A percentile compares a stretch with the other conserved stretches of the same genome.
These are phyloP conservation scores for Alcedo quadribrachys DNA, from an alignment of 2,797 vertebrate species.

Conservation along the genomic window DNA sequence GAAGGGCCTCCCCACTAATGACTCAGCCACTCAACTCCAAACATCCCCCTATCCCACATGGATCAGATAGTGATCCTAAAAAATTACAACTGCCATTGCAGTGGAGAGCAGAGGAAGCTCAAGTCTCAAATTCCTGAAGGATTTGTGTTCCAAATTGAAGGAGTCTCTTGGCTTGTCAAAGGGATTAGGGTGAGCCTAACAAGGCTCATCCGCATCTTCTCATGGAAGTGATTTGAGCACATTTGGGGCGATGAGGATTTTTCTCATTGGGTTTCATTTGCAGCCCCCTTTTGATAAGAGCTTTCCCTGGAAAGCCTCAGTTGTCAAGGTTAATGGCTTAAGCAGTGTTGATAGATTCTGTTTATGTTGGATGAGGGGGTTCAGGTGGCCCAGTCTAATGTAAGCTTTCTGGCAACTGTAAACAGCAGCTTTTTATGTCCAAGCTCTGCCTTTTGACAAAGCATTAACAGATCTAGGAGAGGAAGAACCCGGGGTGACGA, in stretches of 20 bases:
- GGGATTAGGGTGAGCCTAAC: conserved; percentile 49
- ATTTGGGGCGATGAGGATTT: conserved; percentile 16
- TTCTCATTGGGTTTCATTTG: conserved; percentile 33
- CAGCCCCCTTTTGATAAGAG: conserved; percentile 50
- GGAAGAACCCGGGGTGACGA: conserved; percentile 29
- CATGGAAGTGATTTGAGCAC: conserved; percentile 11
- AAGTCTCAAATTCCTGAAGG: background rate
- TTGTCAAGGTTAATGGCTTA: conserved; percentile 76
- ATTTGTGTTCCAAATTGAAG: conserved; percentile 47
- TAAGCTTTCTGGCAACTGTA: conserved; percentile 62
- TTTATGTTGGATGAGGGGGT: conserved; percentile 65
- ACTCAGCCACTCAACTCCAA: background rate
- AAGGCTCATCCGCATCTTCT: conserved; percentile 38
- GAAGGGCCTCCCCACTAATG: background rate
- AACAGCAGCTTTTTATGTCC: conserved; percentile 68
- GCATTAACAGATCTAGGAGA: conserved; percentile 49
- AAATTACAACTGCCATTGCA: conserved; percentile 1
- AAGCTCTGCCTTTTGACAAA: conserved; percentile 53
- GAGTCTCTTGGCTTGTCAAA: conserved; percentile 42
- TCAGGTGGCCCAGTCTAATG: conserved; percentile 71
- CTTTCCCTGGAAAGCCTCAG: conserved; percentile 68
- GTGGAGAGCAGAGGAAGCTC: background rate
- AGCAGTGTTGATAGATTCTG: conserved; percentile 74
- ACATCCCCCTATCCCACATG: background rate
- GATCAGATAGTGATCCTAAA: conserved; percentile 40